These are phyloP conservation scores for Calypte anna DNA, from an alignment of 2,113 vertebrate genomes.

Conservation along the genomic window DNA sequence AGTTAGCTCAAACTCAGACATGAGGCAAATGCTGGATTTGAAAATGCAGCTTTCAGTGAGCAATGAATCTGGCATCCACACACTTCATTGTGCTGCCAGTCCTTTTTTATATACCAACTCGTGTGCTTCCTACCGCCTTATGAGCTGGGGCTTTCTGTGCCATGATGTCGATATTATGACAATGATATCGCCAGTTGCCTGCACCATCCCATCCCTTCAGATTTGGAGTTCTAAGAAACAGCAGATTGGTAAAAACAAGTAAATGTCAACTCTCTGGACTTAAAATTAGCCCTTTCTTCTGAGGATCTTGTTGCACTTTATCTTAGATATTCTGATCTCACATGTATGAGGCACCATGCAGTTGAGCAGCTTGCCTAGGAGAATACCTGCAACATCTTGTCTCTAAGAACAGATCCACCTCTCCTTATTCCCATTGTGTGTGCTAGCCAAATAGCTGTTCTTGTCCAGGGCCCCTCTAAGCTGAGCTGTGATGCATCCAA, in stretches of 20 bases:
- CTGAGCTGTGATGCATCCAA: not conserved
- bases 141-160: constrained; percentile 44
- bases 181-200: constrained; percentile 25
- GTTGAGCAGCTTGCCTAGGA: not conserved
- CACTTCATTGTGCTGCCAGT: constrained; percentile 59
- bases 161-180: constrained; percentile 23
- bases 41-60: constrained; percentile 41
- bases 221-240: constrained; percentile 45
- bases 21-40: constrained; percentile 32
- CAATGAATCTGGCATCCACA: constrained; percentile 35
- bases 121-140: constrained; percentile 38
- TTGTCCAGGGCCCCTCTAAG: not conserved
- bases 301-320: not conserved
- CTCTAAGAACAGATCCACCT: not conserved
- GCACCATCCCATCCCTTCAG: constrained; percentile 24
- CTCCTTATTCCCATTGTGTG: not conserved
- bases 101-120: constrained; percentile 53
- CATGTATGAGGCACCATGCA: not conserved
- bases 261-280: constrained; percentile 55
- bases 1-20: constrained; percentile 23
- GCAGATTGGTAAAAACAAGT: constrained; percentile 58
- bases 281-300: constrained; percentile 31
- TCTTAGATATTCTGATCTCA: not conserved
- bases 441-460: not conserved
- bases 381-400: not conserved